Evolutionary conservation across 1,140 invertebrate genomes (phyloP), one percentile per base, ranked within the genome.

Genomic region (Drosophila arizonae): DNA sequence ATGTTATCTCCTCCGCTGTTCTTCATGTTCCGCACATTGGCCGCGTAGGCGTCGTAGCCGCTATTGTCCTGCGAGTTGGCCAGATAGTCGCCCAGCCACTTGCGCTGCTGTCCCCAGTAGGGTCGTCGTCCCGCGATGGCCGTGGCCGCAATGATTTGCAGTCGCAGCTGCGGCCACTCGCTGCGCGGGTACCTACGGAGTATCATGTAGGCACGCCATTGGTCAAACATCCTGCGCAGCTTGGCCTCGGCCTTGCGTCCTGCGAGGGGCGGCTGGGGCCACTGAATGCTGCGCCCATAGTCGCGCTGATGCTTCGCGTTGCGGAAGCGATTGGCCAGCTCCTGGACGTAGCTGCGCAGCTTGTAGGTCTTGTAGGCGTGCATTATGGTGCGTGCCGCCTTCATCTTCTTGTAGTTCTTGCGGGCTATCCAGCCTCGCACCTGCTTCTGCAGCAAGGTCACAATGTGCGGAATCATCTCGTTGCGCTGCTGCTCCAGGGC

Each of bases 81-180:
- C 60, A 99, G 92, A 90, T 99, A 99, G 92, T 99, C 98, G 30
- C 98, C 98, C 73, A 96, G 93, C 98, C 98, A 99, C 69, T 95
- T 94, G 30, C 97, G 93, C 4, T 94, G 93, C 54, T 96, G 95
- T 0, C 98, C 98, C 95, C 97, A 99, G 58, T 96, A 93, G 2
- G 92, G 84, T 39, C 98, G 94, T 66, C 96, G 94, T 0, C 95
- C 95, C 55, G 94, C 93, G 11, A 99, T 92, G 5, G 94, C 95
- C 51, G 96, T 94, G 17, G 96, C 96, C 0, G 97, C 96, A 17
- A 95, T 94, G 72, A 98, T 96, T 93, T 96, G 93, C 60, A 94
- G 92, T 24, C 92, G 98, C 50, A 99, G 93, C 90, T 97, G 95
- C 1, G 97, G 96, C 96, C 97, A 97, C 87, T 99, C 96, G 65